Evolutionary conservation across 2,113 vertebrate species (phyloP).

Genomic region (Galemys pyrenaicus): DNA sequence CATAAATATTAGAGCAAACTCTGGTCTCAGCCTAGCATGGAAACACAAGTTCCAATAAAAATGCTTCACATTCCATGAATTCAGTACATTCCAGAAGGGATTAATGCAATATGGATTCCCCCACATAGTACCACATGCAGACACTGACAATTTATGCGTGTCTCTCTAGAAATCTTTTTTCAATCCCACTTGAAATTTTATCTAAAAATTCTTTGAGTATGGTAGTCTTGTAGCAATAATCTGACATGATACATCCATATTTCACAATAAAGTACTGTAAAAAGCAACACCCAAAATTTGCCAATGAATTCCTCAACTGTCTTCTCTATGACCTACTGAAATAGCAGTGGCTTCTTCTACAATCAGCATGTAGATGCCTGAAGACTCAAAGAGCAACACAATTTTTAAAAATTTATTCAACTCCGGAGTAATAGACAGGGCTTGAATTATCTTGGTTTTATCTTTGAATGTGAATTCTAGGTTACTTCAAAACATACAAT

Average conservation of each 20-base stretch:
- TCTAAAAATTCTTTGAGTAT: slow-evolving; percentile 43
- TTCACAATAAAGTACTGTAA: slow-evolving; percentile 58
- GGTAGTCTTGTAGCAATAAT: slow-evolving; percentile 6
- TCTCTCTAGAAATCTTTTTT: background rate
- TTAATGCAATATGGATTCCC: slow-evolving; percentile 17
- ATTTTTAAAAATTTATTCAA: background rate
- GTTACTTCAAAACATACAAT: background rate
- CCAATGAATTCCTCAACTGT: slow-evolving; percentile 55
- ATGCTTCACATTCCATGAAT: slow-evolving; percentile 54
- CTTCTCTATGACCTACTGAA: slow-evolving; percentile 17
- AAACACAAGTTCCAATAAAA: slow-evolving; percentile 62
- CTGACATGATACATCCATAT: slow-evolving; percentile 59
- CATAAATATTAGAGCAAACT: background rate
- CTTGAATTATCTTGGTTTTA: background rate
- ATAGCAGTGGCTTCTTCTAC: slow-evolving; percentile 7
- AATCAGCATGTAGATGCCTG: background rate
- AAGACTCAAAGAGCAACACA: background rate
- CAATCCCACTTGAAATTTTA: slow-evolving; percentile 7
- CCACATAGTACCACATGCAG: background rate
- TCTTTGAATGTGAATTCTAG: slow-evolving; percentile 22
- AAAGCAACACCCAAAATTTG: slow-evolving; percentile 6
- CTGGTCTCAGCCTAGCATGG: slow-evolving; percentile 64
- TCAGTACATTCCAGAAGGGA: slow-evolving; percentile 57
- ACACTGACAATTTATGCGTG: slow-evolving; percentile 26
- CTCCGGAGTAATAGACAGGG: background rate